phyloP scores from a whole-genome alignment of 2,888 invertebrate species.

The Physocephala rufipes region DNA sequence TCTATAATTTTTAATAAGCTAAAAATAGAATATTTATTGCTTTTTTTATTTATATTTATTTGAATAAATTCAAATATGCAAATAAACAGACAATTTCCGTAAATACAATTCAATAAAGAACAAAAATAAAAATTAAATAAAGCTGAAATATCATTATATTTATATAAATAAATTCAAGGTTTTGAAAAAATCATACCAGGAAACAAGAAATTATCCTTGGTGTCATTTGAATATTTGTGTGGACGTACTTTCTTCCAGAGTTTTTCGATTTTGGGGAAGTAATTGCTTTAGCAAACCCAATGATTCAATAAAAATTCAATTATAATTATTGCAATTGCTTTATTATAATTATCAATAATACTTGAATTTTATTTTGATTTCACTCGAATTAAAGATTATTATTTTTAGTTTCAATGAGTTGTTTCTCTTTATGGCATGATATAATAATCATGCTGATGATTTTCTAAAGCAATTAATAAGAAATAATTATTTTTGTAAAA shows the following conservation, averaged over 20 bases:
- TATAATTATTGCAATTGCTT: no score
- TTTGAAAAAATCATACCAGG: slow-evolving; percentile 53
- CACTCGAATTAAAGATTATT: no score
- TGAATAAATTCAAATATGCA: background rate
- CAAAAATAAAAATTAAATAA: background rate
- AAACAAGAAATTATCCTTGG: slow-evolving; percentile 60
- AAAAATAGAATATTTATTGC: no score
- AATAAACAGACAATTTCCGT: no score
- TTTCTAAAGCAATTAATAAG: no score
- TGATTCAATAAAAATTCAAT: no score
- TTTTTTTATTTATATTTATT: slow-evolving; percentile 3
- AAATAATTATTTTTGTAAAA: background rate
- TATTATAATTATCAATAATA: no score
- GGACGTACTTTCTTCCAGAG: slow-evolving; percentile 13
- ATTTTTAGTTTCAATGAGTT: no score
- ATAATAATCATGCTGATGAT: no score
- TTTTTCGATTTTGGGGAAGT: slow-evolving; percentile 11
- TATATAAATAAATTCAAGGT: slow-evolving; percentile 15
- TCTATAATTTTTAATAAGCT: no score
- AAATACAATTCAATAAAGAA: background rate
- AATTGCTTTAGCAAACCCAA: background rate
- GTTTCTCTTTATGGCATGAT: no score
- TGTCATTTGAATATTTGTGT: slow-evolving; percentile 50
- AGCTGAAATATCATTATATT: background rate
- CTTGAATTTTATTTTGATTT: no score